Conservation (phyloP, 2,797 vertebrate species). For the Centropyge bicolor region DNA sequence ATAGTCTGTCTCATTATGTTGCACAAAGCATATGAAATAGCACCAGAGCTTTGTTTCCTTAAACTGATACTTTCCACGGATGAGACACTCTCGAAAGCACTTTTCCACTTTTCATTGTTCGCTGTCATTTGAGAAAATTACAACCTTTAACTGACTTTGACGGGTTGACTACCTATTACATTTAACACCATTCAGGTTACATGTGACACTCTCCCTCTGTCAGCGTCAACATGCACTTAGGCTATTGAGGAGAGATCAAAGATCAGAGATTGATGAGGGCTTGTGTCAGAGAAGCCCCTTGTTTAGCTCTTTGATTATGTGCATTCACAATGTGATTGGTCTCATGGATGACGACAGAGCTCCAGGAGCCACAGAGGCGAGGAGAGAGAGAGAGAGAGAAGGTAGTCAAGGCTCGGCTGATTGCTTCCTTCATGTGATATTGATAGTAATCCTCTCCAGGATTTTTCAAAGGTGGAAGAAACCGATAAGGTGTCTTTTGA, state of each 20-base stretch:
- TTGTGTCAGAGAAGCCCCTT: neutral
- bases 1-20: slow-evolving; percentile 3
- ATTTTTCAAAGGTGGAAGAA: slow-evolving; percentile 40
- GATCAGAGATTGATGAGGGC: neutral
- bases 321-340: slow-evolving; percentile 33
- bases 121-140: slow-evolving; percentile 8
- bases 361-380: neutral
- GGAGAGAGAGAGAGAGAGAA: too few species aligned
- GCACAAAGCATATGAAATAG: neutral
- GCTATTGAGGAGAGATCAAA: neutral
- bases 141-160: neutral
- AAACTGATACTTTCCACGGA: neutral
- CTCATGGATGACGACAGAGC: slow-evolving; percentile 11
- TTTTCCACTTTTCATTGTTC: slow-evolving; percentile 3
- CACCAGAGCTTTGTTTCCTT: slow-evolving; percentile 1
- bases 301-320: slow-evolving; percentile 5
- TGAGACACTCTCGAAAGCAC: slow-evolving; percentile 9
- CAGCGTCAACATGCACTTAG: neutral
- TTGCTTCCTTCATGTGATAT: slow-evolving; percentile 48
- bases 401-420: slow-evolving; percentile 37
- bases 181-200: neutral
- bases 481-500: slow-evolving; percentile 35
- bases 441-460: slow-evolving; percentile 41
- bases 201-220: neutral
- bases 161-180: neutral